phyloP scores from a whole-genome alignment of 2,113 vertebrate genomes.

The Bungarus multicinctus region DNA sequence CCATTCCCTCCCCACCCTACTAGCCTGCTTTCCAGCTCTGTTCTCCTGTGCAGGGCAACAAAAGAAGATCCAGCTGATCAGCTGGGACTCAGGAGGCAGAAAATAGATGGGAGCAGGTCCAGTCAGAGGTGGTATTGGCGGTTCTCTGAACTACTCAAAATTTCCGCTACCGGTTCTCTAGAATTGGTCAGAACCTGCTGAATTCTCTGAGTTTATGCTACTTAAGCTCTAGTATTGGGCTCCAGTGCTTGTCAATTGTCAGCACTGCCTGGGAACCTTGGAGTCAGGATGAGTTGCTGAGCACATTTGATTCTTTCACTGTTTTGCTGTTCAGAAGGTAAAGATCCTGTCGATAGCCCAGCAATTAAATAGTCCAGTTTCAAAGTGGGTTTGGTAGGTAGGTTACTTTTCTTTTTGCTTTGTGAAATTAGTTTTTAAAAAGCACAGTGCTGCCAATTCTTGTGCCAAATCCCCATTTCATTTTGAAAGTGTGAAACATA shows the following conservation, averaged over 20 bases:
- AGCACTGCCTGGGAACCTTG: constrained; percentile 14
- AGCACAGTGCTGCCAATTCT: constrained; percentile 3
- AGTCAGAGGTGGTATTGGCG: no score
- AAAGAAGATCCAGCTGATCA: no score
- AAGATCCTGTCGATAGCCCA: constrained; percentile 21
- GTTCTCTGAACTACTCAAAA: no score
- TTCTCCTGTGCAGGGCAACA: no score
- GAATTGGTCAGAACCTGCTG: no score
- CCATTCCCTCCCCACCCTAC: no score
- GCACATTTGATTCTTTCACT: neutral
- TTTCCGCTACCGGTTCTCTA: no score
- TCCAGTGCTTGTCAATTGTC: neutral
- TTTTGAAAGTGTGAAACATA: neutral
- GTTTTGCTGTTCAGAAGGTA: constrained; percentile 5
- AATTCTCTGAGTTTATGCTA: neutral
- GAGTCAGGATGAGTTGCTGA: constrained; percentile 20
- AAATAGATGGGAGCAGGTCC: no score
- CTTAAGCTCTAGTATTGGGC: neutral
- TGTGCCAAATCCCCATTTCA: neutral
- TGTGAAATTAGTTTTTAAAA: constrained; percentile 9
- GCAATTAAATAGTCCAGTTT: constrained; percentile 27
- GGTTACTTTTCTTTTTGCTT: neutral
- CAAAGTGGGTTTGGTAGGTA: constrained; percentile 7
- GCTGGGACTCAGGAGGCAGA: no score
- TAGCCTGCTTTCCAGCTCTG: no score